phyloP scores from a whole-genome alignment of 2,113 vertebrate species.

The Hippoglossus stenolepis region DNA sequence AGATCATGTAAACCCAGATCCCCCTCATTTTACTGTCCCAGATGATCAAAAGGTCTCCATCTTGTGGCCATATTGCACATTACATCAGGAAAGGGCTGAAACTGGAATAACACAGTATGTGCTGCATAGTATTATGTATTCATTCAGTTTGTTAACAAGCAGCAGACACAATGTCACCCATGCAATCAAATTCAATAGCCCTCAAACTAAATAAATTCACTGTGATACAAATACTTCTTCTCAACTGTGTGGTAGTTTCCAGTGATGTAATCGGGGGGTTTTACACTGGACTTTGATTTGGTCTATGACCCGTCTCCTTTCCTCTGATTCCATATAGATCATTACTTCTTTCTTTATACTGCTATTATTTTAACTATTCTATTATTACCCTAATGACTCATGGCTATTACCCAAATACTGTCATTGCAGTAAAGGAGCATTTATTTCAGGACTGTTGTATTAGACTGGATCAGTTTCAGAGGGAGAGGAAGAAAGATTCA shows the following conservation, averaged over 20 bases:
- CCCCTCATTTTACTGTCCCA: not conserved
- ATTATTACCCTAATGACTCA: too few species aligned
- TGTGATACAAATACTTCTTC: not conserved
- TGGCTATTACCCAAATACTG: too few species aligned
- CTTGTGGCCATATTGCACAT: slow-evolving; percentile 38
- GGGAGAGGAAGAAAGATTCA: too few species aligned
- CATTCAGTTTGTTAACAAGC: not conserved
- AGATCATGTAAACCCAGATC: not conserved
- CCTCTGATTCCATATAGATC: not conserved
- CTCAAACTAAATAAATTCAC: not conserved
- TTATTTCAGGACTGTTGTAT: too few species aligned
- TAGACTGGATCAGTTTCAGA: too few species aligned
- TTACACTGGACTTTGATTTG: not conserved
- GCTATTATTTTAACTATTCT: not conserved
- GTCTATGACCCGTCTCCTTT: not conserved
- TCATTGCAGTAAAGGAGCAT: too few species aligned
- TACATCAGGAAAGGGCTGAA: not conserved
- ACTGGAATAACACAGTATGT: not conserved
- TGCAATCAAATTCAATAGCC: not conserved
- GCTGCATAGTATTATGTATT: not conserved
- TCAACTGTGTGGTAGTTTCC: not conserved
- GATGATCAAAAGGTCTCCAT: slow-evolving; percentile 30
- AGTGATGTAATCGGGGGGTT: not conserved
- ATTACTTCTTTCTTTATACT: not conserved
- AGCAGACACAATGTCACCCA: not conserved